These are phyloP conservation scores for Ceyx melanurus DNA, from an alignment of 2,113 vertebrate genomes.

Conservation along the genomic window DNA sequence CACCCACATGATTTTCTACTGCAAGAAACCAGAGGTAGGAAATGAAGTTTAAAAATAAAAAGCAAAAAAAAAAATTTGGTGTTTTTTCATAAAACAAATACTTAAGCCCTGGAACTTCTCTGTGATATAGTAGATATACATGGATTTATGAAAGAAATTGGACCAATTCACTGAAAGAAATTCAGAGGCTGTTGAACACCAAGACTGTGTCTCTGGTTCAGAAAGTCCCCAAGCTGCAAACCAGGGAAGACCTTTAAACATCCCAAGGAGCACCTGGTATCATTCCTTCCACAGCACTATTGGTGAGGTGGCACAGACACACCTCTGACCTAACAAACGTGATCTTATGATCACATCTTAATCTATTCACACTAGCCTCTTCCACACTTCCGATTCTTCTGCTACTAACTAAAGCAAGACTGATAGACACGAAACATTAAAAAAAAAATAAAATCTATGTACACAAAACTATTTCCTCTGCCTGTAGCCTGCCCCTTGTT, in stretches of 20 bases:
- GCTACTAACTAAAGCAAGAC: not conserved
- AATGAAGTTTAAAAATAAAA: not conserved
- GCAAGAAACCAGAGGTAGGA: not conserved
- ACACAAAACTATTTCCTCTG: not conserved
- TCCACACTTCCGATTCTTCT: not conserved
- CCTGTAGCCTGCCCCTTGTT: not conserved
- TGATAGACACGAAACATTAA: not conserved
- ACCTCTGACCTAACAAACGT: not conserved
- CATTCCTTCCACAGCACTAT: not conserved
- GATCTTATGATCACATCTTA: not conserved
- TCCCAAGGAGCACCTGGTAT: not conserved
- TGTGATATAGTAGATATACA: not conserved
- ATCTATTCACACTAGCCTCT: not conserved
- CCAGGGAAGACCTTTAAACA: not conserved
- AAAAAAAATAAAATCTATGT: not conserved
- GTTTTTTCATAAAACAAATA: not conserved
- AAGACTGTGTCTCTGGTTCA: not conserved
- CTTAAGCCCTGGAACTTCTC: not conserved
- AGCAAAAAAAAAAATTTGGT: not conserved
- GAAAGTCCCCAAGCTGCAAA: not conserved
- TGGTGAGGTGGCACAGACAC: not conserved
- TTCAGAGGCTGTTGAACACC: not conserved
- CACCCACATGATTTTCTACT: not conserved
- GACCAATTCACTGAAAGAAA: not conserved
- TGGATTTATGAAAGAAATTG: not conserved